These are phyloP conservation scores for Unio pictorum DNA, from an alignment of 2,888 invertebrate genomes.

Conservation along the genomic window DNA sequence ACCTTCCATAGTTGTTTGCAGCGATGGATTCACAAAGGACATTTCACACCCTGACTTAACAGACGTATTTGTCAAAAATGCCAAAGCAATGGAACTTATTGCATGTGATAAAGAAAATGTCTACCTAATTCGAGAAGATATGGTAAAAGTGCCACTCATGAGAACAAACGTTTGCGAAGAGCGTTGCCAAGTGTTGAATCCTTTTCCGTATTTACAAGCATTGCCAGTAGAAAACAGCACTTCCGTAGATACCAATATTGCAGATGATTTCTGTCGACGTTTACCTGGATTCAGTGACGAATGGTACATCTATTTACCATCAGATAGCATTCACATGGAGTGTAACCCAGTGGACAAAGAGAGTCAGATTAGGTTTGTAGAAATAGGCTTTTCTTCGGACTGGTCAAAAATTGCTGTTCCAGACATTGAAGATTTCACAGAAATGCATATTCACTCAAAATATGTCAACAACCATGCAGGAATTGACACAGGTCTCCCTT, in stretches of 20 bases:
- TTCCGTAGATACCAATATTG: conserved; percentile 9
- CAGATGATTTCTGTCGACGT: conserved; percentile 9
- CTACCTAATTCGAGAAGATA: conserved; percentile 23
- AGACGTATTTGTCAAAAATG: conserved; percentile 26
- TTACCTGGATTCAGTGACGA: conserved; percentile 6
- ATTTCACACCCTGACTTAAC: conserved; percentile 24
- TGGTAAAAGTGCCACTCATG: conserved; percentile 15
- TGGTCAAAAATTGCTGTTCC: conserved; percentile 8
- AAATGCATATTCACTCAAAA: conserved; percentile 17
- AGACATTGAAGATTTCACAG: conserved; percentile 21
- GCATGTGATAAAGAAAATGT: conserved; percentile 18
- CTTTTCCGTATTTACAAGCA: background rate
- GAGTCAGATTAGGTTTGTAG: conserved; percentile 38
- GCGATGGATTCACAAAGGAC: conserved; percentile 50
- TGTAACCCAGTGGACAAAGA: conserved; percentile 32
- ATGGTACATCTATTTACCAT: conserved; percentile 27
- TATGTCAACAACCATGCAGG: conserved; percentile 31
- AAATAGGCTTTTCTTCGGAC: conserved; percentile 31
- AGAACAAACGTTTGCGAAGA: conserved; percentile 8
- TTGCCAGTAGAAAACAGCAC: conserved; percentile 3
- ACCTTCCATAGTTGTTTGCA: conserved; percentile 47
- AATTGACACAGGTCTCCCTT: conserved; percentile 15
- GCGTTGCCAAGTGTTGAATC: conserved; percentile 4
- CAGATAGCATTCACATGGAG: conserved; percentile 25
- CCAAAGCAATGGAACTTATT: conserved; percentile 18